Evolutionary conservation across 2,888 invertebrate genomes (phyloP).

Genomic region (Athalia circularis): DNA sequence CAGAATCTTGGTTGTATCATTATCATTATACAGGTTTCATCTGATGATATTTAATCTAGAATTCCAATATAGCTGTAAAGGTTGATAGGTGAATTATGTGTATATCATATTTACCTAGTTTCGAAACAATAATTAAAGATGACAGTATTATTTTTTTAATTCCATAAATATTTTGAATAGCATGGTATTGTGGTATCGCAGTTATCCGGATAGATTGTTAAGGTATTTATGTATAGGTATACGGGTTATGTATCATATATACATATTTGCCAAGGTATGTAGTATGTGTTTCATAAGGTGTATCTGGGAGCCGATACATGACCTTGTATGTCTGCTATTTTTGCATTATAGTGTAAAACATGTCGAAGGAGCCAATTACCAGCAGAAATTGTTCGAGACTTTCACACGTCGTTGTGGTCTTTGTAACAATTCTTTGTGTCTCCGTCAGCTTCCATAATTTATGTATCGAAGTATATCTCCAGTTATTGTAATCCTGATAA

Average conservation of each 20-base stretch:
- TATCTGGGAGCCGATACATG: constrained; percentile 8
- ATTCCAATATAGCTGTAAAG: too few relatives aligned
- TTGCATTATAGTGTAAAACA: constrained; percentile 31
- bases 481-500: constrained; percentile 5
- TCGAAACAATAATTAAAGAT: too few relatives aligned
- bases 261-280: not conserved
- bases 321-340: constrained; percentile 17
- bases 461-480: not conserved
- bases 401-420: constrained; percentile 20
- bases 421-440: too few relatives aligned
- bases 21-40: too few relatives aligned
- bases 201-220: too few relatives aligned
- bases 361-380: constrained; percentile 32
- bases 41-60: too few relatives aligned
- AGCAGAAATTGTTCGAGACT: constrained; percentile 36
- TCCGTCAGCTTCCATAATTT: not conserved
- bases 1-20: too few relatives aligned
- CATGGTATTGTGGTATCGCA: too few relatives aligned
- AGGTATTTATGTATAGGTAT: not conserved
- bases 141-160: too few relatives aligned
- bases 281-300: not conserved
- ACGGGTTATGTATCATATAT: not conserved
- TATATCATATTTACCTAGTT: too few relatives aligned
- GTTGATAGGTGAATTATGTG: too few relatives aligned
- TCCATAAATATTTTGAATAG: too few relatives aligned